Base-by-base conservation (phyloP, 2,797 vertebrate species). In the Alectoris magna region DNA sequence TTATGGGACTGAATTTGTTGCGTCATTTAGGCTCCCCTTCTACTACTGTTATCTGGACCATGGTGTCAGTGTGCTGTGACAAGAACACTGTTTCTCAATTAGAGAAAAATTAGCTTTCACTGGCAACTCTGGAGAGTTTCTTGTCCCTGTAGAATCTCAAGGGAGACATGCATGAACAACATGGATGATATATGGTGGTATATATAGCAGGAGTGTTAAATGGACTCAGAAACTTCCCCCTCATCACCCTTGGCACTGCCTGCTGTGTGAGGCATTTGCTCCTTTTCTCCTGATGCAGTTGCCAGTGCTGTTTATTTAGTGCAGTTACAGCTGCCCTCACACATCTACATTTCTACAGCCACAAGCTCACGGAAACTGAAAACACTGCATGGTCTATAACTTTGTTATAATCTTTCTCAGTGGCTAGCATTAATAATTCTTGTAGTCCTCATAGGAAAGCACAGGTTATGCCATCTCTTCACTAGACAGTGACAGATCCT, bases 291-390 rank as follows among this genome's bases (percentile, higher is more conserved):
- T 0, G 2, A 26, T 51, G 67, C 49, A 81, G 53, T 14, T 83
- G 66, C 38, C 34, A 66, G 11, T 26, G 59, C 29, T 67, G 59
- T 63, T 92, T 89, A 46, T 84, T 89, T 85, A 74, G 41, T 59
- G 13, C 6, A 24, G 4, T 46, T 81, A 36, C 14, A 44, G 23
- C 53, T 77, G 62, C 34, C 60, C 18, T 77, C 75, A 51, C 1
- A 12, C 24, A 72, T 88, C 36, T 22, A 9, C 76, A 27, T 38
- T 79, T 79, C 58, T 70, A 12, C 23, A 60, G 3, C 29, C 2
- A 2, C 41, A 70, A 51, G 21, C 34, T 77, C 17, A 17, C 13
- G 49, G 84, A 60, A 92, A 8, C 22, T 1, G 2, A 87, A 93
- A 63, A 71, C 8, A 29, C 29, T 55, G 9, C 58, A 55, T 0